Evolutionary conservation across 2,888 invertebrate species (phyloP).

Genomic region (Norana najaformis): DNA sequence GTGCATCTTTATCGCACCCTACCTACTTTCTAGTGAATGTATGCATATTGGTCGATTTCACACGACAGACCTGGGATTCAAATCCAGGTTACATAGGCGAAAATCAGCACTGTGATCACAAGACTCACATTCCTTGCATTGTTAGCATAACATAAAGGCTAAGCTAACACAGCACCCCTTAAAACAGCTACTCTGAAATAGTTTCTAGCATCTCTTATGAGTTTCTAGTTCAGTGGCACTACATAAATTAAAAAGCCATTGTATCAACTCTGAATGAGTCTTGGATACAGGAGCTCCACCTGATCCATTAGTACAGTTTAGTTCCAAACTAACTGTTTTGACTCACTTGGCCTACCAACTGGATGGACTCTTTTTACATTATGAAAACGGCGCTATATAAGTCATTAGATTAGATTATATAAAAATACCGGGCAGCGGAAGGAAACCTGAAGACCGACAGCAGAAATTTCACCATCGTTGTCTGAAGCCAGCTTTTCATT

Average conservation of each 20-base stretch:
- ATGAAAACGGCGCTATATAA: too few species aligned
- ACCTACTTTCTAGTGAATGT: background rate
- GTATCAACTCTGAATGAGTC: background rate
- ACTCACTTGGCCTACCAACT: background rate
- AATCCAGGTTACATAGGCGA: background rate
- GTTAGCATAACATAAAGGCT: background rate
- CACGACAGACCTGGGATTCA: background rate
- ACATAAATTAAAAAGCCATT: background rate
- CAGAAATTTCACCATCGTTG: background rate
- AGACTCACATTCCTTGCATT: background rate
- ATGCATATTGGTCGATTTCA: background rate
- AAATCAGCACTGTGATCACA: background rate
- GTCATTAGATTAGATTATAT: background rate
- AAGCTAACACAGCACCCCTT: background rate
- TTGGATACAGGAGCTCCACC: background rate
- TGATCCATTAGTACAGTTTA: background rate
- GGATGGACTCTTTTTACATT: too few species aligned
- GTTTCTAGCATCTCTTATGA: background rate
- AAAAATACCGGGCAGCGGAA: slow-evolving; percentile 13
- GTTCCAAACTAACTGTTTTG: background rate
- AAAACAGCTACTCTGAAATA: background rate
- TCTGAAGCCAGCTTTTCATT: background rate
- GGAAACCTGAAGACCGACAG: background rate
- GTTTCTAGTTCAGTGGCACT: background rate
- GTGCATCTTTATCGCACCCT: background rate